Evolutionary conservation across 2,113 vertebrate species (phyloP).

Genomic region (Phylloscopus trochiloides): DNA sequence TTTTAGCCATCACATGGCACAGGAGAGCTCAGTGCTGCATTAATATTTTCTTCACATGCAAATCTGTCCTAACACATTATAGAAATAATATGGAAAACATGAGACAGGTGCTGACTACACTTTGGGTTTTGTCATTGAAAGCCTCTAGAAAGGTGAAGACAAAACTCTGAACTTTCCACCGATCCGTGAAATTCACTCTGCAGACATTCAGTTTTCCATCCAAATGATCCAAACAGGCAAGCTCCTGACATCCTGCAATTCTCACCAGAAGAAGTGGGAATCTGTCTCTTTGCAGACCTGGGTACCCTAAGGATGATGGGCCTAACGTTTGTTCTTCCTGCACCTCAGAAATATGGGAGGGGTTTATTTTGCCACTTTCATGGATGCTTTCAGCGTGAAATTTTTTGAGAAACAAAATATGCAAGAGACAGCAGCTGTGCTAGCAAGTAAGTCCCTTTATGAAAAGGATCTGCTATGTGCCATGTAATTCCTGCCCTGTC

Average conservation of each 20-base stretch:
- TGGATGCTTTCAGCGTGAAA: not conserved
- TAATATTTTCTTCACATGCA: slow-evolving; percentile 15
- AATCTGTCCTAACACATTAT: slow-evolving; percentile 1
- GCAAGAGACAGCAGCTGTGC: not conserved
- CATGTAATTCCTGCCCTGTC: not conserved
- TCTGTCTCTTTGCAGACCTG: not conserved
- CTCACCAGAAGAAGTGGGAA: not conserved
- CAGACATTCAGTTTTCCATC: not conserved
- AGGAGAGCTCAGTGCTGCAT: not conserved
- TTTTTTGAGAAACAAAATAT: not conserved
- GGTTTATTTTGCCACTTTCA: not conserved
- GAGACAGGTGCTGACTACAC: not conserved
- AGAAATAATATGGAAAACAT: slow-evolving; percentile 41
- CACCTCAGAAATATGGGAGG: not conserved
- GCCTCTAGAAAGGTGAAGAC: not conserved
- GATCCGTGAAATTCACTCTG: not conserved
- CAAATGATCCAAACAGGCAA: not conserved
- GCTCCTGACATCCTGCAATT: not conserved
- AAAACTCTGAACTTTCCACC: not conserved
- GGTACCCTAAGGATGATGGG: not conserved
- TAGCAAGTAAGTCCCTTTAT: not conserved
- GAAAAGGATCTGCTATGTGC: not conserved
- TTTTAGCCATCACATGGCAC: not conserved
- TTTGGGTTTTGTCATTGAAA: not conserved
- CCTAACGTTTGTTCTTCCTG: not conserved